Conservation (phyloP, 2,797 vertebrate genomes). For the Decapterus maruadsi region DNA sequence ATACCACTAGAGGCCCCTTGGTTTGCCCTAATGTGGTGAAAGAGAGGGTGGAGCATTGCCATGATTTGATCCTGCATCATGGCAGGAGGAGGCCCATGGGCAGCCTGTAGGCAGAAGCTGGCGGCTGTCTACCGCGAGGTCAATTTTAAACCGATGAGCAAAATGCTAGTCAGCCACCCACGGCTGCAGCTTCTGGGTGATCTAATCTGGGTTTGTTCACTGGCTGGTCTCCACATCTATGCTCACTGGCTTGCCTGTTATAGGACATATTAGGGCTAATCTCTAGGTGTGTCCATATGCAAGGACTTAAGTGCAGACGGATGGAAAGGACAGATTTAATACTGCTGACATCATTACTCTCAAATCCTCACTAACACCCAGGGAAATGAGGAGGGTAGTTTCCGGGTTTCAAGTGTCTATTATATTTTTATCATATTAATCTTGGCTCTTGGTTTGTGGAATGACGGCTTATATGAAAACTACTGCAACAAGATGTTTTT, state of each 20-base stretch:
- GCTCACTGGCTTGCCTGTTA: constrained; percentile 46
- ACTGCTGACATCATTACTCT: constrained; percentile 73
- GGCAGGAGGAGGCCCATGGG: constrained; percentile 45
- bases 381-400: constrained; percentile 15
- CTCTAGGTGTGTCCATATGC: constrained; percentile 73
- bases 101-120: constrained; percentile 63
- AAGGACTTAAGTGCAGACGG: constrained; percentile 66
- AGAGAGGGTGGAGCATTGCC: constrained; percentile 30
- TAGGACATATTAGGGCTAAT: constrained; percentile 75
- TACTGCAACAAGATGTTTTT: constrained; percentile 9
- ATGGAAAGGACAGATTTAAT: constrained; percentile 70
- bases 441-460: constrained; percentile 15
- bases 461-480: constrained; percentile 8
- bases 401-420: background rate
- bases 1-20: constrained; percentile 20
- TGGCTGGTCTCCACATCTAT: constrained; percentile 57
- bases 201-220: constrained; percentile 69
- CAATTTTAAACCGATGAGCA: constrained; percentile 63
- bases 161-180: constrained; percentile 52
- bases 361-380: constrained; percentile 57
- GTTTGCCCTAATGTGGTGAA: constrained; percentile 24
- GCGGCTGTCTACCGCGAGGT: constrained; percentile 36
- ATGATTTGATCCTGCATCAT: constrained; percentile 51
- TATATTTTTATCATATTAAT: constrained; percentile 17
- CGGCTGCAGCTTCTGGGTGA: constrained; percentile 47